Evolutionary conservation across 2,113 vertebrate genomes (phyloP), one percentile per base, ranked within the genome.

Genomic region (Pteronura brasiliensis): DNA sequence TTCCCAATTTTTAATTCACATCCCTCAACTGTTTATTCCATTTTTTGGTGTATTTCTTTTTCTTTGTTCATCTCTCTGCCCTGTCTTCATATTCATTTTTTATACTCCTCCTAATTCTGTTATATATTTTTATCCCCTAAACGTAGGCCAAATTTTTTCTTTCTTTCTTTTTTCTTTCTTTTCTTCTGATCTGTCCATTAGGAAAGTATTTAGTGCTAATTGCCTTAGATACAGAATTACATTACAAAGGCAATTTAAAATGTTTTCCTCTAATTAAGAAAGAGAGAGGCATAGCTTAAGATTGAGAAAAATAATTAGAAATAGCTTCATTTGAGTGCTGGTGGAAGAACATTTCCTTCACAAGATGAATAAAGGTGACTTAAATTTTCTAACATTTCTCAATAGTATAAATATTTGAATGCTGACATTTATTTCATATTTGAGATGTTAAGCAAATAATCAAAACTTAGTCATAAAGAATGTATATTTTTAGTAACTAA

Each of bases 391-490:
- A 76, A 85, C 25, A 69, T 86, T 79, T 86, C 74, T 92, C 39
- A 79, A n/a, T 42, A 42, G 13, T 85, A 17, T 76, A 83, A 77
- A 39, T 36, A 55, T 88, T 95, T 84, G 36, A 80, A 84, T 61
- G 29, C 15, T 91, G 79, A 72, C 39, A 65, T 23, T 86, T 52
- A 65, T 87, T 93, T 95, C 79, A 6, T 55, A 83, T 61, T 83
- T 72, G 81, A 97, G 67, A 83, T 25, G 67, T 97, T 82, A 77
- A 89, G 74, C 87, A 97, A 97, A 95, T 90, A 90, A 85, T 67
- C 34, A 96, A 93, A 94, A 81, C 21, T 71, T 89, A 55, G 34
- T 86, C 65, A 88, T 90, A 29, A 77, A 39, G 17, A 36, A 92
- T 93, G 85, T 88, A 76, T 93, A 74, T 49, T 92, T 84, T 27